phyloP scores from a whole-genome alignment of 1,140 invertebrate genomes.

The Eufriesea mexicana region DNA sequence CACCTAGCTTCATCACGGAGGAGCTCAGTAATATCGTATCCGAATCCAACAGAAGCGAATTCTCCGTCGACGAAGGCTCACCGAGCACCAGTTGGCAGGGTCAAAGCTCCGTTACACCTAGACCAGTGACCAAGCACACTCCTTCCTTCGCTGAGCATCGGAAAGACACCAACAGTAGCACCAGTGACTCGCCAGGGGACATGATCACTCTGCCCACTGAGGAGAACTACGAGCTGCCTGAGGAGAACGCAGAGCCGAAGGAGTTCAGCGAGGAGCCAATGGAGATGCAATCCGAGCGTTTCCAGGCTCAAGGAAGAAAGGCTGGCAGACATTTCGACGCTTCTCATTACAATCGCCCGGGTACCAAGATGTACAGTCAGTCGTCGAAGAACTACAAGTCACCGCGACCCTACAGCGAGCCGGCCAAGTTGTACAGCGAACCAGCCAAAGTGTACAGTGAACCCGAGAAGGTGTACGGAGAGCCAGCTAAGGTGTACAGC shows the following conservation, averaged over 20 bases:
- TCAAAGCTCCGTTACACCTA: constrained; percentile 66
- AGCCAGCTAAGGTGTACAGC: constrained; percentile 85
- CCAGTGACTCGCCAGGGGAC: constrained; percentile 16
- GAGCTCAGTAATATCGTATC: constrained; percentile 82
- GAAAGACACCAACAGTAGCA: background rate
- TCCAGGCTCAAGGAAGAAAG: constrained; percentile 74
- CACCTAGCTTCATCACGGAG: constrained; percentile 78
- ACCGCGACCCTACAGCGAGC: constrained; percentile 81
- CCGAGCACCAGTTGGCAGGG: constrained; percentile 79
- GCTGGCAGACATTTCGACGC: constrained; percentile 78
- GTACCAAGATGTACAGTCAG: constrained; percentile 80
- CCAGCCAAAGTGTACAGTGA: constrained; percentile 84
- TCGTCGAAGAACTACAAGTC: constrained; percentile 73
- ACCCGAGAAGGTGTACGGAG: constrained; percentile 84
- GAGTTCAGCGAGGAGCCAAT: constrained; percentile 68
- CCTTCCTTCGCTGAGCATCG: background rate
- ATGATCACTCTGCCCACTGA: constrained; percentile 54
- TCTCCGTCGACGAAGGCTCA: constrained; percentile 83
- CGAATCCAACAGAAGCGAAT: constrained; percentile 83
- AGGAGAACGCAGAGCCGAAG: constrained; percentile 68
- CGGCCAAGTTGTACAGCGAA: constrained; percentile 83
- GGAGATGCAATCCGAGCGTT: constrained; percentile 64
- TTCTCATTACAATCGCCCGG: constrained; percentile 82
- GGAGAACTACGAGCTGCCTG: constrained; percentile 72
- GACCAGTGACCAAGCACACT: constrained; percentile 43